Conservation (phyloP, 2,113 vertebrate species). For the Calidris pygmaea region DNA sequence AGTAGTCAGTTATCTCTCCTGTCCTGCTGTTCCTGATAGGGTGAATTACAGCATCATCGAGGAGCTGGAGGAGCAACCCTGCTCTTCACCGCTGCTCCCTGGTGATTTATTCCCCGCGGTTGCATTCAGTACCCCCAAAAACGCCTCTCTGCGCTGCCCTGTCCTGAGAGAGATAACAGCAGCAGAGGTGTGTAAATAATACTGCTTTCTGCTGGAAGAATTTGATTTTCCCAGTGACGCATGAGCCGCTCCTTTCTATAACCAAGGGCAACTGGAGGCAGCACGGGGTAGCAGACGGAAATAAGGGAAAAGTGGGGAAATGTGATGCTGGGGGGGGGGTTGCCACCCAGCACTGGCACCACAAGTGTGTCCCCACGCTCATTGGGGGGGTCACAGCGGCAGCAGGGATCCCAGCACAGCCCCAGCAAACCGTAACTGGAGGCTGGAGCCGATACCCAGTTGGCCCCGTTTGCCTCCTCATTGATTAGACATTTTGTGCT, state of each 20-base stretch:
- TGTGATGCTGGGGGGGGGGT: background rate
- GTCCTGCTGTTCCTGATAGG: constrained; percentile 13
- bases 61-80: background rate
- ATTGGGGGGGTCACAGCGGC: background rate
- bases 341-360: background rate
- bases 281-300: background rate
- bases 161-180: background rate
- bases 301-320: background rate
- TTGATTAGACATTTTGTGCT: background rate
- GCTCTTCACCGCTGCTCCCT: background rate
- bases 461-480: background rate
- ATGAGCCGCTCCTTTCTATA: background rate
- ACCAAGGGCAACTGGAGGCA: background rate
- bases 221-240: background rate
- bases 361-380: background rate
- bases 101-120: background rate
- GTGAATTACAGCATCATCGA: background rate
- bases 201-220: background rate
- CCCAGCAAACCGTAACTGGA: rapidly evolving
- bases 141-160: rapidly evolving
- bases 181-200: background rate
- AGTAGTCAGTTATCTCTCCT: background rate
- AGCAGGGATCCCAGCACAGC: background rate
- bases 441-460: background rate
- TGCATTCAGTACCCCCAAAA: background rate